Base-by-base conservation (phyloP, 2,888 invertebrate species). In the Patella pellucida region DNA sequence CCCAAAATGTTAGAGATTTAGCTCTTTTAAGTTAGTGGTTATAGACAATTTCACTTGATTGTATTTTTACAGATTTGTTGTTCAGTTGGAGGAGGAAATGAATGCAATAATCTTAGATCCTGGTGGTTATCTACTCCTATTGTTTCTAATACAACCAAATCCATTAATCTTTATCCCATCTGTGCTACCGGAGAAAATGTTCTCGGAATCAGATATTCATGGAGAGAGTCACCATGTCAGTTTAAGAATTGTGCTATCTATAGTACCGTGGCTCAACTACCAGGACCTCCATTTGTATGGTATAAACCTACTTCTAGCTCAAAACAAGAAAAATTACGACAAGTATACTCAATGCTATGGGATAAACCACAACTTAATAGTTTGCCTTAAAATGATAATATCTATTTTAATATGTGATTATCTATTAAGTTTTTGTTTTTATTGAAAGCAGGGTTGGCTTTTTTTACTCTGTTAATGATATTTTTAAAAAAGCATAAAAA, bases 201-300 rank as follows among this genome's bases (percentile, higher is more conserved):
- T 14, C 75, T 80, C 41, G 85, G 84, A 0, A 23, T 85, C 1
- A 80, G 86, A 16, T 85, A 85, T 70, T 78, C 79, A 1, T 85
- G 85, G 86, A 69, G 82, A 31, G 84, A 84, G 71, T 83, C 85
- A n/a, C 85, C 86, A 15, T 85, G 85, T 75, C 68, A 71, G 3
- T 82, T 84, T 71, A 85, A 85, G 75, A 78, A 76, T 50, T 85
- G 85, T 76, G 82, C 85, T 9, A 80, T 85, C 3, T 85, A 86
- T 71, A 80, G 79, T 19, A 73, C 68, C 16, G 78, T 79, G 15
- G 71, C 51, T 51, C 74, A 74, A 15, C 79, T 85, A 12, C 86
- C 86, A 1, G 84, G 79, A 15, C 79, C 84, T 9, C 86, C 86
- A 14, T 84, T 81, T 51, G 68, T 80, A 7, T 19, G 52, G 14